A percentile compares a stretch with the other conserved stretches of the same genome.
Evolutionary conservation across 2,888 invertebrate species (phyloP).

Genomic region (Aphelenchoides bicaudatus): DNA sequence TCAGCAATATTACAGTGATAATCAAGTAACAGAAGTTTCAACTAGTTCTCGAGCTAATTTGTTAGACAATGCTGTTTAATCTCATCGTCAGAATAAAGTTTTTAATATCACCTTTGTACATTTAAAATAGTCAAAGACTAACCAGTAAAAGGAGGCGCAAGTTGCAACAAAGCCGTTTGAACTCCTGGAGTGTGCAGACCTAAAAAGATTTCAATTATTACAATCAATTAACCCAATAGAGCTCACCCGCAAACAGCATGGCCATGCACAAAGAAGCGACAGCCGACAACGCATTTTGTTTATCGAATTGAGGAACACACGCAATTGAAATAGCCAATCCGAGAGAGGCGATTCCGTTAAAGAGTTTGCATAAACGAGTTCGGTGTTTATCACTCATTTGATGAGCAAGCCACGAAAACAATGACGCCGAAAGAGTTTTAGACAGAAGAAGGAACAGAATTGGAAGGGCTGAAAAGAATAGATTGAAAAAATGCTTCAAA

Average conservation of each 20-base stretch:
- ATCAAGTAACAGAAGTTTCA: no score
- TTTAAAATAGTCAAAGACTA: no score
- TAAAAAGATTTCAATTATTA: slow-evolving; percentile 15
- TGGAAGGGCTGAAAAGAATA: slow-evolving; percentile 46
- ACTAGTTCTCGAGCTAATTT: no score
- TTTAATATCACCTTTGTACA: no score
- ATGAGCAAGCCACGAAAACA: slow-evolving; percentile 46
- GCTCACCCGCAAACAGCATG: slow-evolving; percentile 53
- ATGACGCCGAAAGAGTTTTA: slow-evolving; percentile 50
- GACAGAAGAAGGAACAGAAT: slow-evolving; percentile 53
- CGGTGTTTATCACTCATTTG: background rate
- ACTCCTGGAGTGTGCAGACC: slow-evolving; percentile 56
- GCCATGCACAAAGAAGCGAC: slow-evolving; percentile 51
- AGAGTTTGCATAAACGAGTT: slow-evolving; percentile 34
- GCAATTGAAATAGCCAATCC: slow-evolving; percentile 53
- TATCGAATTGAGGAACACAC: slow-evolving; percentile 50
- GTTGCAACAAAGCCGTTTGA: slow-evolving; percentile 53
- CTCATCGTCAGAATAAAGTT: no score
- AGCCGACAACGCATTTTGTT: slow-evolving; percentile 47
- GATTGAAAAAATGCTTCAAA: no score
- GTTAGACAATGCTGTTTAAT: no score
- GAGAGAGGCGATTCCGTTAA: slow-evolving; percentile 52
- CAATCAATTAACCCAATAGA: no score
- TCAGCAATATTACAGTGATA: no score
- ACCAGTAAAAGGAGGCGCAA: slow-evolving; percentile 56